Base-by-base conservation (phyloP, 92 coral and sea anemone genomes). In the Galaxea fascicularis region DNA sequence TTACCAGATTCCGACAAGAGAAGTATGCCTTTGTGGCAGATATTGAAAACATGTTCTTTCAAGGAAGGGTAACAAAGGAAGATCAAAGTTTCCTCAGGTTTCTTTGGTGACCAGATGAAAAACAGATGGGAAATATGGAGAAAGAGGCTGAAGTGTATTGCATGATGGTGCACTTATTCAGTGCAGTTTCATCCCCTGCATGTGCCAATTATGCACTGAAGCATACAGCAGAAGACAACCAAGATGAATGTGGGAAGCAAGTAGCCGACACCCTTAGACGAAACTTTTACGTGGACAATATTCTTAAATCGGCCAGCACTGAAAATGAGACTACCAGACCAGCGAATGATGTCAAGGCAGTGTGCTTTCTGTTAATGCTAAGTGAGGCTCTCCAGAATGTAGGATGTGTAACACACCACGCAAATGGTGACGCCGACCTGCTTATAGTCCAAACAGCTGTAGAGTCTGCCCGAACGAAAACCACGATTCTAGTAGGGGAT, bases 1-100 rank as follows among this genome's bases (percentile, higher is more conserved):
- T 89, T 28, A 85, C 92, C 69, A 71, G 95, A 39, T 92, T 92
- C 70, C 74, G 91, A n/a, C 76, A 91, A 45, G 89, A 83, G 57
- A 89, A 65, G 44, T 74, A 76, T 22, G 90, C 92, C 9, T 80
- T 84, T 56, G 88, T 82, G 88, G 82, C 87, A 4, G 92, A 89
- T 76, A 78, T 92, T 13, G 91, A 92, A 53, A 70, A 74, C 45
- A 89, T 92, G 91, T 92, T 69, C 77, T 86, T 79, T 53, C 95
- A 92, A 82, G 85, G 79, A 12, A 78, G 74, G 24, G 91, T 82
- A n/a, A 86, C 64, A 47, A 57, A 80, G 56, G 82, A 74, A 71
- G 82, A 92, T 57, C 91, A 74, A 21, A 21, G 81, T 69, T 82
- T 82, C 25, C 81, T 82, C 35, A 86, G 87, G 35, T 89, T 92